phyloP scores from a whole-genome alignment of 2,797 vertebrate genomes.

The Amblyopsis hoosieri region DNA sequence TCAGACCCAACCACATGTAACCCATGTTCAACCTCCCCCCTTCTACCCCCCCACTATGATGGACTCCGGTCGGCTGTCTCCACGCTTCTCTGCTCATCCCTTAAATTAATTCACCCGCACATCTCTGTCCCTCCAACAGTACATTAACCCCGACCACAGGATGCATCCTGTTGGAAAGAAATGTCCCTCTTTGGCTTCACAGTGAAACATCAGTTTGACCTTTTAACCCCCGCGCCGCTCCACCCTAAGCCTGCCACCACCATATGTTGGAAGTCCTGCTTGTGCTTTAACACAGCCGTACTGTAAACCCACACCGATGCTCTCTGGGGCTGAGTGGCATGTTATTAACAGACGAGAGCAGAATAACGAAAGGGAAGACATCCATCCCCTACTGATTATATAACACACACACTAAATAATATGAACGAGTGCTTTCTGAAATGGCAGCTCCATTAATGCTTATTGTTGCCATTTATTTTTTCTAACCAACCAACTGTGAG shows the following conservation, averaged over 20 bases:
- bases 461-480: conserved; percentile 7
- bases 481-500: conserved; percentile 35
- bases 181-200: conserved; percentile 63
- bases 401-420: conserved; percentile 1
- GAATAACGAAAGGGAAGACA: neutral
- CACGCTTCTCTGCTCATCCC: conserved; percentile 81
- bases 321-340: neutral
- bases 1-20: conserved; percentile 53
- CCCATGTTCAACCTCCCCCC: conserved; percentile 42
- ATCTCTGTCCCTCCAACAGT: conserved; percentile 79
- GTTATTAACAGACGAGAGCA: neutral
- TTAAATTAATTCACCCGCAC: conserved; percentile 85
- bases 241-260: conserved; percentile 33
- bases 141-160: conserved; percentile 83
- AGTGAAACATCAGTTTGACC: conserved; percentile 75
- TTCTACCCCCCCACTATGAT: conserved; percentile 44
- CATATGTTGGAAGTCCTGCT: neutral
- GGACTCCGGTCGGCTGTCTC: conserved; percentile 83
- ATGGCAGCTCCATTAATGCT: neutral
- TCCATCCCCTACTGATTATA: neutral
- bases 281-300: conserved; percentile 34
- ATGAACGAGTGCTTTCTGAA: neutral
- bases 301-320: conserved; percentile 16
- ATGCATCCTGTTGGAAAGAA: conserved; percentile 79
- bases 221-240: conserved; percentile 59